These are phyloP conservation scores for Lepus oiostolus DNA, from an alignment of 2,797 vertebrate genomes.

Conservation along the genomic window DNA sequence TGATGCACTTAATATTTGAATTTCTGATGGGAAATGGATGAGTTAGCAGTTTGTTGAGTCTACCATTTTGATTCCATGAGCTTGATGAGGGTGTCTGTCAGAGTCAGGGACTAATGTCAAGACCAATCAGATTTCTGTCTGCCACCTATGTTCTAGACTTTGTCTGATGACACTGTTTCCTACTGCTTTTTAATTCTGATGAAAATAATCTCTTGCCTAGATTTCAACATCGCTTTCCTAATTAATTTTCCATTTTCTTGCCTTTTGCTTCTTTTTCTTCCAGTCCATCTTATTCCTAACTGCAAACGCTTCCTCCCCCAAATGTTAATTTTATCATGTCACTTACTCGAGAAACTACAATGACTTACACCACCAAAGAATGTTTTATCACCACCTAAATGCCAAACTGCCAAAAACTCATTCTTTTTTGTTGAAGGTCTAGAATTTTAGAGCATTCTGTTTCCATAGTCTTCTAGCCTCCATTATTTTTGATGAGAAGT, in stretches of 20 bases:
- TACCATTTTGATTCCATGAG: background rate
- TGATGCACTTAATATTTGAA: constrained; percentile 17
- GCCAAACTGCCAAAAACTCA: background rate
- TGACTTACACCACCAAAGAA: background rate
- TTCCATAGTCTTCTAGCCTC: constrained; percentile 37
- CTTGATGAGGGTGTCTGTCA: background rate
- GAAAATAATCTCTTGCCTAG: background rate
- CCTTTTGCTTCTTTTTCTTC: background rate
- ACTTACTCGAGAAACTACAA: background rate
- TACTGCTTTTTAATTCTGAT: background rate
- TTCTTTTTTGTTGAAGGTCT: constrained; percentile 37
- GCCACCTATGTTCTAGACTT: background rate
- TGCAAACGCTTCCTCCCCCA: background rate
- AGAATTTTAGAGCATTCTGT: constrained; percentile 3
- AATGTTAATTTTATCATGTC: background rate
- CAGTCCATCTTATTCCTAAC: background rate
- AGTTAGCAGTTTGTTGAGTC: background rate
- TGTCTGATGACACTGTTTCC: background rate
- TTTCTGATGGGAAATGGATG: background rate
- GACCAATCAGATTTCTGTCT: background rate
- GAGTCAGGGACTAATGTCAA: background rate
- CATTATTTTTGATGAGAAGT: constrained; percentile 27
- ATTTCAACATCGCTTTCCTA: constrained; percentile 7
- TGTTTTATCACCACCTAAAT: background rate
- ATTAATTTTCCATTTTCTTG: background rate